These are phyloP conservation scores for Morelia viridis DNA, from an alignment of 2,797 vertebrate species.

Conservation along the genomic window DNA sequence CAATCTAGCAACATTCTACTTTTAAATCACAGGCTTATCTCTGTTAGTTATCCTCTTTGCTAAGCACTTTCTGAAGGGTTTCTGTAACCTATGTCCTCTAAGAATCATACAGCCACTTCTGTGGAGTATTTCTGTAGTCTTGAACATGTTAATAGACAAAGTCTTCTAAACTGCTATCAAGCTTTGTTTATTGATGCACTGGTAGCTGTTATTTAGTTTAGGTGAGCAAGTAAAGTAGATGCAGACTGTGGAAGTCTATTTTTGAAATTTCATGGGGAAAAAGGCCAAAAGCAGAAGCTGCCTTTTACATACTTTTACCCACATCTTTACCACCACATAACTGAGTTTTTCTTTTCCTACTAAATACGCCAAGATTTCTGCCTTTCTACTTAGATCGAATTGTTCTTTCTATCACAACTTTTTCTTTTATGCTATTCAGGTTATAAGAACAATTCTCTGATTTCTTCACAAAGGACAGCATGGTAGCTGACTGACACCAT, in stretches of 20 bases:
- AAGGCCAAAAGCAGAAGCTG: background rate
- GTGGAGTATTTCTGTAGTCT: background rate
- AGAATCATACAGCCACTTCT: background rate
- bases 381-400: background rate
- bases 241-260: background rate
- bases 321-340: background rate
- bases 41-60: background rate
- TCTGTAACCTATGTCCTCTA: background rate
- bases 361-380: background rate
- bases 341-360: background rate
- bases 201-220: background rate
- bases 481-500: too few species aligned
- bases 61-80: background rate
- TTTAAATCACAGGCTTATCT: background rate
- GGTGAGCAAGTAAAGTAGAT: background rate
- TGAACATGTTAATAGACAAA: background rate
- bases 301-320: background rate
- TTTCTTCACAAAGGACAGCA: too few species aligned
- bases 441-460: background rate
- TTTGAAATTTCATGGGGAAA: background rate
- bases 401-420: background rate
- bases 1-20: background rate
- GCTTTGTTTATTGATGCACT: background rate
- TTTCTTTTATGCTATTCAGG: background rate
- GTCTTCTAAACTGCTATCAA: background rate